phyloP scores from a whole-genome alignment of 2,113 vertebrate species.

The Rhynchomys soricoides region DNA sequence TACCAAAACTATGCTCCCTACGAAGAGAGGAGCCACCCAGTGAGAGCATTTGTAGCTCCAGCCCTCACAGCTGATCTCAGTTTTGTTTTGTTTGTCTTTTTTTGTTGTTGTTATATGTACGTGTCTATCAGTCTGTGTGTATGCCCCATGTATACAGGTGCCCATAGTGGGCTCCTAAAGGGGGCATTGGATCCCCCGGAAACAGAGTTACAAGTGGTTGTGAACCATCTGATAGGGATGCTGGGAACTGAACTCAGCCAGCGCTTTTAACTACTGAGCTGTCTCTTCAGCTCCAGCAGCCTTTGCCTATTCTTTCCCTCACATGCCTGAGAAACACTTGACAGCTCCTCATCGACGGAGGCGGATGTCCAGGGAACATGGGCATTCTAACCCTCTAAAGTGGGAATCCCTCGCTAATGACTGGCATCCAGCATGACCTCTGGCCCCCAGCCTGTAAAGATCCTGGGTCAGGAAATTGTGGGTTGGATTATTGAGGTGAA shows the following conservation, averaged over 20 bases:
- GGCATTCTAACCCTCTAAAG: not conserved
- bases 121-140: not conserved
- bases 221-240: not conserved
- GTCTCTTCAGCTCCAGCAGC: no score
- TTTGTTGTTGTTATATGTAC: not conserved
- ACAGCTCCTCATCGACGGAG: not conserved
- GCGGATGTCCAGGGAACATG: not conserved
- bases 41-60: not conserved
- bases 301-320: not conserved
- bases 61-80: not conserved
- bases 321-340: not conserved
- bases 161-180: not conserved
- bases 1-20: not conserved
- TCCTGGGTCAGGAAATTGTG: not conserved
- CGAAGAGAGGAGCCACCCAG: not conserved
- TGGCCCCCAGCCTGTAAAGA: not conserved
- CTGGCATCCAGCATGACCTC: not conserved
- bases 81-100: not conserved
- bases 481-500: not conserved
- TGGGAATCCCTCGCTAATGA: not conserved
- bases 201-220: not conserved
- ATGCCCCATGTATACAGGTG: not conserved
- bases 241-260: no score
- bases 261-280: not conserved
- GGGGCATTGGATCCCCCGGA: not conserved